Base-by-base conservation (phyloP, 2,113 vertebrate species). In the Pterocles gutturalis region DNA sequence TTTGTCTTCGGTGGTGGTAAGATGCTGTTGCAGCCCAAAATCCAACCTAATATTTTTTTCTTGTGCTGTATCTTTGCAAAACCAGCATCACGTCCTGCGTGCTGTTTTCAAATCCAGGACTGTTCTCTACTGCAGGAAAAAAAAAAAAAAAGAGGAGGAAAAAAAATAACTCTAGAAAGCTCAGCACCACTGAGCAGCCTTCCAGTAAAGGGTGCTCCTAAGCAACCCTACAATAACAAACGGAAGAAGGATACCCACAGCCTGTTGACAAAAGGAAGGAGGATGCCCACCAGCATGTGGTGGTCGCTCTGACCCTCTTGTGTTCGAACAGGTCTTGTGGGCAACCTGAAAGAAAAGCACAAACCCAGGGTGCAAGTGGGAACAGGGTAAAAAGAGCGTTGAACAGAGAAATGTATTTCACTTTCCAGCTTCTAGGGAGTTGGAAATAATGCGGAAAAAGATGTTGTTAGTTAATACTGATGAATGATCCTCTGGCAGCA, bases 401-500 rank as follows among this genome's bases (percentile, higher is more conserved):
- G 0, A 7, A 18, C 14, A 55, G 61, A 61, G 55, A 78, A 89
- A 22, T 21, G 4, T 17, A 10, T 36, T 95, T 89, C 61, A 16
- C 41, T 89, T 78, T 55, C 31, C 70, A 87, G 83, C 90, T 94
- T 82, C 67, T 41, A 5, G 18, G 89, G 88, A 93, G 72, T 10
- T 95, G 87, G 90, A 95, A 90, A 66, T 43, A 11, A 69, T 3
- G 61, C 64, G 90, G 83, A 86, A 81, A 93, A 86, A 71, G 86
- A 75, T 90, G 94, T 92, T 93, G 79, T 86, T 95, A 31, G 86
- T 95, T 87, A 13, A 60, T 67, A 33, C 90, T 90, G 90, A 92
- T 93, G 94, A 93, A 95, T 93, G 94, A 96, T 93, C 11, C 69
- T 82, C 67, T 90, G 92, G 86, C 90, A 93, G 92, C 34, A 3